phyloP scores from a whole-genome alignment of 2,113 vertebrate genomes.

The Lasiurus borealis region DNA sequence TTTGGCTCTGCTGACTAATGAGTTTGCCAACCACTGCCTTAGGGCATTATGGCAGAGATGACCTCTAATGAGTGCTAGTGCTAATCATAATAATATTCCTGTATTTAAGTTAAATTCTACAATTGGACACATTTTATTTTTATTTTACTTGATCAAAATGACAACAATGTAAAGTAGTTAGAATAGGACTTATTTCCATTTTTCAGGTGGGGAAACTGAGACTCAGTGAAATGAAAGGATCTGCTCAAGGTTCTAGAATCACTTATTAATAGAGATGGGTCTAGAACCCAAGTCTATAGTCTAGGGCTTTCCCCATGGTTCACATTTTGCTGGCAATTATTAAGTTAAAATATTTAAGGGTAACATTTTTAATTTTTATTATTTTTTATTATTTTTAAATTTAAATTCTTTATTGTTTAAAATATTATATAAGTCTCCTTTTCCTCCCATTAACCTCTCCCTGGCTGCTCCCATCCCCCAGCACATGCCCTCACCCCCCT shows the following conservation, averaged over 20 bases:
- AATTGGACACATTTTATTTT: neutral
- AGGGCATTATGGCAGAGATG: neutral
- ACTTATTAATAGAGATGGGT: neutral
- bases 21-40: no score
- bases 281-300: neutral
- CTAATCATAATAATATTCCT: neutral
- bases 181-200: neutral
- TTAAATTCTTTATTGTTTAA: no score
- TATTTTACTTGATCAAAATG: constrained; percentile 3
- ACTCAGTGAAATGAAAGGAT: neutral
- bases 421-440: no score
- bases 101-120: neutral
- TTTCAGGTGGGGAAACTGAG: constrained; percentile 2
- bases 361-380: neutral
- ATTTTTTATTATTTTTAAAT: no score
- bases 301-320: neutral
- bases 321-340: neutral
- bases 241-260: neutral
- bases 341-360: neutral
- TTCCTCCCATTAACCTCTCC: no score
- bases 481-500: no score
- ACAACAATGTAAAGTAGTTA: neutral
- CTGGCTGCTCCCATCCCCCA: no score
- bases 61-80: neutral
- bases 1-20: no score